Base-by-base conservation (phyloP, 2,113 vertebrate genomes). In the Ondatra zibethicus region DNA sequence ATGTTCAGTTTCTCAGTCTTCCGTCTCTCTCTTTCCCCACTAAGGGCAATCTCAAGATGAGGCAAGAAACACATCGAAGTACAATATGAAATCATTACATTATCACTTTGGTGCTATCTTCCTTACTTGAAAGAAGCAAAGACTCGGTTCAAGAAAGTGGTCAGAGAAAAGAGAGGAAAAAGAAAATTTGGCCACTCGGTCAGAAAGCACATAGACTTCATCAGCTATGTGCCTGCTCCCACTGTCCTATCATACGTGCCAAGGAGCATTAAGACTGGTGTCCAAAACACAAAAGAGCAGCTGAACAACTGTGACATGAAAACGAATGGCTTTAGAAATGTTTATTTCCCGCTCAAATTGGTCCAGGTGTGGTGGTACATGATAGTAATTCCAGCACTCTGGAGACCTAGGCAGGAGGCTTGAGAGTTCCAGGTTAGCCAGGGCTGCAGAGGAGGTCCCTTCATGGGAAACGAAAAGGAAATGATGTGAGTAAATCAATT, bases 11-110 rank as follows among this genome's bases (percentile, higher is more conserved):
- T 94, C 75, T 85, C 36, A 50, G 45, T 89, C 86, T 95, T 97
- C 95, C 61, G 61, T 91, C 77, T 93, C 39, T 89, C 50, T 81
- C n/a, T 89, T 90, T 23, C 7, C 2, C 36, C 58, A 76, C 66
- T 76, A 50, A 91, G n/a, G 92, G 50, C 36, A 95, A 91, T 96
- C 73, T 95, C 65, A 89, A 92, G n/a, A 42, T 86, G 65, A 96
- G 88, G 52, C 4, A 82, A 92, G 58, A 78, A 94, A 61, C 45
- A 45, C 86, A 77, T 70, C 21, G 29, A 90, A 75, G 13, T 94
- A 70, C 73, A 86, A 96, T 66, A 52, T 80, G 70, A 89, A 80
- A 25, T 55, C 55, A 93, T 45, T 84, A 42, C 70, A 72, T 52
- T 95, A 47, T 23, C 77, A 77, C 75, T 85, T 58, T 92, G 42